A percentile compares a stretch with the other conserved stretches of the same genome.
These are phyloP conservation scores for Cochlearius cochlearius DNA, from an alignment of 2,113 vertebrate genomes.

Conservation along the genomic window DNA sequence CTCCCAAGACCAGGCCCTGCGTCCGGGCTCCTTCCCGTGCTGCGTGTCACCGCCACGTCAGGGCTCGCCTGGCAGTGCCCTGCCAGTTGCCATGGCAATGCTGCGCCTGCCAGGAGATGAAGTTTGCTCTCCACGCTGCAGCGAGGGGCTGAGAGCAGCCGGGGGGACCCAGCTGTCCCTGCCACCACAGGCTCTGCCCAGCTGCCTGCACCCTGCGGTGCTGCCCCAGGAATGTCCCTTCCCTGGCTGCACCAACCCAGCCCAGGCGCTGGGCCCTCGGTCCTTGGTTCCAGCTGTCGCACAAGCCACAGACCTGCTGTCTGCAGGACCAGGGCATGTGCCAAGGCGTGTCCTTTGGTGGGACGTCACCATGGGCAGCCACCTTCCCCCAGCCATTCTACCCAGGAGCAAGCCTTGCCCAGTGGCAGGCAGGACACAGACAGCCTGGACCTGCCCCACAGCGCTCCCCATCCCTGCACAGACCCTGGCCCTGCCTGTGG, in stretches of 20 bases:
- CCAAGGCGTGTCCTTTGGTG: not conserved
- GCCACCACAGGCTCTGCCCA: not conserved
- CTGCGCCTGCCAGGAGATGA: not conserved
- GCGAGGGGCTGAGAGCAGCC: not conserved
- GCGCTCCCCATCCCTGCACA: not conserved
- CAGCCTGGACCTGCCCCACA: not conserved
- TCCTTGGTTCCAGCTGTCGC: not conserved
- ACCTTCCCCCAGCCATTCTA: not conserved
- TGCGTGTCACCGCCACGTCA: not conserved
- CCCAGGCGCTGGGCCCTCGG: not conserved
- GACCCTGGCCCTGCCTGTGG: not conserved
- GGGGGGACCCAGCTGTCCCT: not conserved
- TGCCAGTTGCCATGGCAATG: conserved; percentile 42
- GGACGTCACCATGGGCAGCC: not conserved
- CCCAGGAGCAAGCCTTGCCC: not conserved
- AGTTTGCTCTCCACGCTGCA: not conserved
- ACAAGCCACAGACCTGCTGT: not conserved
- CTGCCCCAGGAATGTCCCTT: not conserved
- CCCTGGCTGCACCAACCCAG: not conserved
- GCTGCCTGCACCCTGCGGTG: not conserved
- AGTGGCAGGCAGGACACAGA: not conserved
- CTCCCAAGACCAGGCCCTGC: not conserved
- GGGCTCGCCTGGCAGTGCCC: not conserved
- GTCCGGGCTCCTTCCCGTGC: not conserved
- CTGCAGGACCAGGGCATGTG: not conserved